Evolutionary conservation across 2,113 vertebrate species (phyloP).

Genomic region (Xenotilapia leptura): DNA sequence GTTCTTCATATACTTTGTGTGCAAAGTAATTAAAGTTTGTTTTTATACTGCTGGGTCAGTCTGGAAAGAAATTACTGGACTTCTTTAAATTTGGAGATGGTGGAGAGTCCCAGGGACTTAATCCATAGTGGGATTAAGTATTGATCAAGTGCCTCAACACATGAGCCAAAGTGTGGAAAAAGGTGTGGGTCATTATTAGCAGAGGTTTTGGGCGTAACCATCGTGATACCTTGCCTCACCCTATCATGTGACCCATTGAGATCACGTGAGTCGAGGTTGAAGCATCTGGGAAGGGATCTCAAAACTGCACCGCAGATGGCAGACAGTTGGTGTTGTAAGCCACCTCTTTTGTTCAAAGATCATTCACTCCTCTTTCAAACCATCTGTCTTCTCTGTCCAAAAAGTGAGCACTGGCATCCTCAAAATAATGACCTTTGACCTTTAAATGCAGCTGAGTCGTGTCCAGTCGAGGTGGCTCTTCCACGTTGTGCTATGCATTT

Average conservation of each 20-base stretch:
- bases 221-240: background rate
- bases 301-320: background rate
- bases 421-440: background rate
- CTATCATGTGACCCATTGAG: background rate
- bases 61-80: background rate
- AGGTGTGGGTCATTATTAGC: background rate
- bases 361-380: background rate
- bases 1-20: background rate
- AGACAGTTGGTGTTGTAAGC: background rate
- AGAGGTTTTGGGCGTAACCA: background rate
- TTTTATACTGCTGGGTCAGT: background rate
- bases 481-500: background rate
- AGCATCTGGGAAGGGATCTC: background rate
- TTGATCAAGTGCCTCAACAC: background rate
- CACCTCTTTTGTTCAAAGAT: background rate
- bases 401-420: background rate
- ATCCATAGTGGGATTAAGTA: background rate
- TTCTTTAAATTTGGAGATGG: background rate
- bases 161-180: background rate
- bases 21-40: background rate
- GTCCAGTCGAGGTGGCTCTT: background rate
- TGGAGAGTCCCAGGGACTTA: background rate
- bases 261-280: background rate
- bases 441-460: background rate
- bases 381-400: background rate